Conservation (phyloP, 2,797 vertebrate genomes). For the Oryzias sinensis region DNA sequence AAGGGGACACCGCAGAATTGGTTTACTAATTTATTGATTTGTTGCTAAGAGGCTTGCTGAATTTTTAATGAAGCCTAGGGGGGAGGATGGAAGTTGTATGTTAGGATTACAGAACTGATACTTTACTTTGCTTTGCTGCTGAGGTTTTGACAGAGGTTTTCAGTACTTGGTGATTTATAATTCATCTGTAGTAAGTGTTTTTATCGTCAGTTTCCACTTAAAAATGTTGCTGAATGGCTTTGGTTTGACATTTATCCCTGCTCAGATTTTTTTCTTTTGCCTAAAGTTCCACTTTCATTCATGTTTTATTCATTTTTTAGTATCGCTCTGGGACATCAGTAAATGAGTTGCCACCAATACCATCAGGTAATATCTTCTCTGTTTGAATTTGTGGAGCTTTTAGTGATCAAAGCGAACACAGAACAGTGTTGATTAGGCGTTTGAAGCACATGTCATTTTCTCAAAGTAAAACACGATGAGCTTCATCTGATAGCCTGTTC, state of each 20-base stretch:
- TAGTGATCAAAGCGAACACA: not conserved
- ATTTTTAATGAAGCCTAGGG: slow-evolving; percentile 63
- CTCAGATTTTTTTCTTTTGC: slow-evolving; percentile 4
- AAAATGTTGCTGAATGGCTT: slow-evolving; percentile 17
- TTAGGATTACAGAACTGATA: slow-evolving; percentile 13
- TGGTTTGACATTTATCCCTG: slow-evolving; percentile 25
- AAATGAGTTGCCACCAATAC: too few species aligned
- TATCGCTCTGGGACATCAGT: not conserved
- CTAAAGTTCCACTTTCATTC: not conserved
- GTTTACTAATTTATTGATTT: slow-evolving; percentile 67
- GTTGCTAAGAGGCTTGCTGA: slow-evolving; percentile 43
- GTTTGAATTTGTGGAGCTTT: not conserved
- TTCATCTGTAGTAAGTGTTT: slow-evolving; percentile 5
- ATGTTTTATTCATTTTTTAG: not conserved
- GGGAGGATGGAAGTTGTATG: slow-evolving; percentile 8
- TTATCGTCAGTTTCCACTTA: slow-evolving; percentile 13
- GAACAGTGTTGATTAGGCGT: too few species aligned
- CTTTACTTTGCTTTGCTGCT: slow-evolving; percentile 16
- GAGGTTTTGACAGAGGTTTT: slow-evolving; percentile 17
- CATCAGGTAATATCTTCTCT: too few species aligned
- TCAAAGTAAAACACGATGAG: not conserved
- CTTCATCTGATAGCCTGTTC: slow-evolving; percentile 32
- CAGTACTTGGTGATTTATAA: slow-evolving; percentile 12
- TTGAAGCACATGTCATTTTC: not conserved
- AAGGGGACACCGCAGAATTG: slow-evolving; percentile 26